Base-by-base conservation (phyloP, 1,140 invertebrate genomes). In the Diorhabda sublineata region DNA sequence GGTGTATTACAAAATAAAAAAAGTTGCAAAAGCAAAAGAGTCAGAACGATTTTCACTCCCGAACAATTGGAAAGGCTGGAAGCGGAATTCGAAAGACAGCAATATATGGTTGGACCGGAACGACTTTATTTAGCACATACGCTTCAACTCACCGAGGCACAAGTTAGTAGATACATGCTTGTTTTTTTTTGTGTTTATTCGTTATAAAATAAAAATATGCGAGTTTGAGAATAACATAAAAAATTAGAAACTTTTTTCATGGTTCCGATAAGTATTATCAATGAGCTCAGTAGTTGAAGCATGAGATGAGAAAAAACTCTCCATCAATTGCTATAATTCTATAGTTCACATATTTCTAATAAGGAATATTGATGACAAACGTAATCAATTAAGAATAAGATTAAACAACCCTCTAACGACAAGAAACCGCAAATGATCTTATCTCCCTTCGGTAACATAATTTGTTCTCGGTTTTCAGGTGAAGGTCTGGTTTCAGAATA, bases 401-500 rank as follows among this genome's bases (percentile, higher is more conserved):
- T 0, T 26, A 26, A 26, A 26, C 26, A 26, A 26, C 26, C 26
- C 26, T 26, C 26, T 26, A 1, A 26, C 0, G 26, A 26, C 26
- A 26, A 26, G 26, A 26, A 52, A 52, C 47, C 47, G 47, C 47
- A 8, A 52, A 52, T n/a, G n/a, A n/a, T 52, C 47, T 52, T n/a
- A 52, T 52, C 26, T 26, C 26, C 26, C 26, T 26, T 2, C 26
- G 26, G 26, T 26, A 26, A 26, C 26, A 26, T 26, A 26, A 6
- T 7, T 56, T 56, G 6, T 56, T 42, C 7, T 42, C 58, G 67
- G n/a, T 52, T 75, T 73, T 3, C 86, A 95, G 87, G 94, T 98
- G 0, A 98, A 98, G 82, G 96, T 98, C 2, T 98, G 96, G 96
- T 98, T 98, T 80, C 96, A 97, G 83, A 98, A 98, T 81, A 85